These are phyloP conservation scores for Phortica magna DNA, from an alignment of 2,888 invertebrate species.

Conservation along the genomic window DNA sequence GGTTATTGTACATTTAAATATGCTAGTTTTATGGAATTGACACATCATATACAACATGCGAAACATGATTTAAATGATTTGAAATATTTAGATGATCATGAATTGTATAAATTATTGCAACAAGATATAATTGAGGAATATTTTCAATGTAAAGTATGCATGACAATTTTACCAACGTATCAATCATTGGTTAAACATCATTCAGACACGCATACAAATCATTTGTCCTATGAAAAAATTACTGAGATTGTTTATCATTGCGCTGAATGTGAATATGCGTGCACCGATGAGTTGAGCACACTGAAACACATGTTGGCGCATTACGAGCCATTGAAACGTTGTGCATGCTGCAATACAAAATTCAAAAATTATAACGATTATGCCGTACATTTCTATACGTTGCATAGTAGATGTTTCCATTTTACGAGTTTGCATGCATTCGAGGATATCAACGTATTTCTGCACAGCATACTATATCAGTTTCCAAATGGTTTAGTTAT, in stretches of 20 bases:
- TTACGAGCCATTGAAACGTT: slow-evolving; percentile 60
- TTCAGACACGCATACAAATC: slow-evolving; percentile 47
- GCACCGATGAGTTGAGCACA: slow-evolving; percentile 69
- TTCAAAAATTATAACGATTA: too few species aligned
- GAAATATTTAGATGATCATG: slow-evolving; percentile 52
- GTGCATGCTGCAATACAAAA: slow-evolving; percentile 65
- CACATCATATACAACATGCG: slow-evolving; percentile 50
- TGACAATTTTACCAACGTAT: slow-evolving; percentile 64
- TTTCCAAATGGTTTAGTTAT: slow-evolving; percentile 73
- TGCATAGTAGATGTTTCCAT: slow-evolving; percentile 56
- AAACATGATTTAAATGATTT: slow-evolving; percentile 66
- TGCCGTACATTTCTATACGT: slow-evolving; percentile 68
- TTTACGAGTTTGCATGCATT: slow-evolving; percentile 58
- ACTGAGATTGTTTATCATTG: slow-evolving; percentile 78
- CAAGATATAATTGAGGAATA: slow-evolving; percentile 57
- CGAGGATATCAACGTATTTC: slow-evolving; percentile 54
- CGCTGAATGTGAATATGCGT: slow-evolving; percentile 76
- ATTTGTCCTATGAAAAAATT: slow-evolving; percentile 64
- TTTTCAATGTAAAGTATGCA: slow-evolving; percentile 67
- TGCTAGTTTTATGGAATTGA: slow-evolving; percentile 41
- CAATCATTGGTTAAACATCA: slow-evolving; percentile 63
- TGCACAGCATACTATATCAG: slow-evolving; percentile 62
- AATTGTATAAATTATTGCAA: slow-evolving; percentile 52
- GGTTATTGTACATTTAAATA: slow-evolving; percentile 64
- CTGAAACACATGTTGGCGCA: slow-evolving; percentile 77